Conservation (phyloP, 2,888 invertebrate genomes). For the Drosophila mercatorum region DNA sequence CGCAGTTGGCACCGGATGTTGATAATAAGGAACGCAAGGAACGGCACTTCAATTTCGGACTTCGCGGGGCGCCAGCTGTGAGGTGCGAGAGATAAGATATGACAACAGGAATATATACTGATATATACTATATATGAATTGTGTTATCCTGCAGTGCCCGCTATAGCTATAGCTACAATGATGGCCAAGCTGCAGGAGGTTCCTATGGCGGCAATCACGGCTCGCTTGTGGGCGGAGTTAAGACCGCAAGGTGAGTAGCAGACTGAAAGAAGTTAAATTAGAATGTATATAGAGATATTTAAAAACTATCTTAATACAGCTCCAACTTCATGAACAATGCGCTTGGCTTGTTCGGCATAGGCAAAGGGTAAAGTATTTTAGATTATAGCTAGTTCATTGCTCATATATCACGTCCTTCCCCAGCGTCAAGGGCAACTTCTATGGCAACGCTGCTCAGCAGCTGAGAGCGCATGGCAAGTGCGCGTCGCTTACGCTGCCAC, state of each 20-base stretch:
- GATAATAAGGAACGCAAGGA: slow-evolving; percentile 72
- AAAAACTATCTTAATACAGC: slow-evolving; percentile 5
- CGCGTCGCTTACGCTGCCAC: slow-evolving; percentile 61
- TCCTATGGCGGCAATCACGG: slow-evolving; percentile 18
- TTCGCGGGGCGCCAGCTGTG: slow-evolving; percentile 40
- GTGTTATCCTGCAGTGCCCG: slow-evolving; percentile 20
- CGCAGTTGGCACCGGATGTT: slow-evolving; percentile 54
- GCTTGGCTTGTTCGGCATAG: slow-evolving; percentile 53
- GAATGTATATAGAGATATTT: background rate
- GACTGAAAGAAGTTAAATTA: background rate
- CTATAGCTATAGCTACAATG: slow-evolving; percentile 47
- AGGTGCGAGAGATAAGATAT: slow-evolving; percentile 47
- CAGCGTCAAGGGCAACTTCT: slow-evolving; percentile 61
- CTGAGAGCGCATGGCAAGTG: slow-evolving; percentile 71
- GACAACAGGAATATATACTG: slow-evolving; percentile 14
- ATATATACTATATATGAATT: slow-evolving; percentile 6
- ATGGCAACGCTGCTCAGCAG: slow-evolving; percentile 63
- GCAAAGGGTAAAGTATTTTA: slow-evolving; percentile 55
- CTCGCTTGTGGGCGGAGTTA: slow-evolving; percentile 38
- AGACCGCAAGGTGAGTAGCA: slow-evolving; percentile 62
- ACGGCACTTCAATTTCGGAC: slow-evolving; percentile 61
- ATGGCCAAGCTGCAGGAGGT: background rate
- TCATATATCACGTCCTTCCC: background rate
- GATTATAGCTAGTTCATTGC: background rate
- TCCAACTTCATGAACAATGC: slow-evolving; percentile 43